Percentiles rank a stretch among this genome's conserved stretches.
Evolutionary conservation across 2,113 vertebrate species (phyloP).

Genomic region (Neopipo cinnamomea): DNA sequence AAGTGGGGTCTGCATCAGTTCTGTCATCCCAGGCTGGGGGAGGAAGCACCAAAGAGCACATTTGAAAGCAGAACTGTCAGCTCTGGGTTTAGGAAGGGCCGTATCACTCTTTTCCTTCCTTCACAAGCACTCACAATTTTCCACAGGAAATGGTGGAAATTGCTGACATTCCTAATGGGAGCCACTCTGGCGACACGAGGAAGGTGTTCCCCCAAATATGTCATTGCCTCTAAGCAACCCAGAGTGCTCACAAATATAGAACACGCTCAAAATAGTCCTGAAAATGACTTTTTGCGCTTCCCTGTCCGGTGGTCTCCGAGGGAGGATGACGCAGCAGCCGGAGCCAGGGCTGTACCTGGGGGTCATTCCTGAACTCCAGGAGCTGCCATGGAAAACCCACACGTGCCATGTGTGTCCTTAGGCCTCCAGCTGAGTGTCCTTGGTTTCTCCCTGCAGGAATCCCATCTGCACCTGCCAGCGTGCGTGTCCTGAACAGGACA

Average conservation of each 20-base stretch:
- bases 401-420: rapidly evolving
- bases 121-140: not conserved
- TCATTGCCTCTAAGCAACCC: not conserved
- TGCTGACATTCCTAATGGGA: slow-evolving; percentile 12
- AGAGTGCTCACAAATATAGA: not conserved
- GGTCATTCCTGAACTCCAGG: not conserved
- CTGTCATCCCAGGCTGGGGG: not conserved
- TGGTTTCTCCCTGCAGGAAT: slow-evolving; percentile 55
- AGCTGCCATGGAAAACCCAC: not conserved
- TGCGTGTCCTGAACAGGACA: slow-evolving; percentile 72
- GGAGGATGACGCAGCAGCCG: not conserved
- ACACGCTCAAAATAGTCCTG: not conserved
- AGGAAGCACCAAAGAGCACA: not conserved
- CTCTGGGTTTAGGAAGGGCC: slow-evolving; percentile 22
- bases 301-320: not conserved
- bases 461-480: slow-evolving; percentile 53
- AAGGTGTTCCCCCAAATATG: not conserved
- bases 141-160: slow-evolving; percentile 63
- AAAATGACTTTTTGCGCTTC: not conserved
- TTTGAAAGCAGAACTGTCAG: slow-evolving; percentile 4
- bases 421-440: not conserved
- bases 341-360: not conserved
- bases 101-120: slow-evolving; percentile 68
- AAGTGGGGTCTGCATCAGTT: rapidly evolving
- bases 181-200: rapidly evolving